Evolutionary conservation across 2,797 vertebrate genomes (phyloP).

Genomic region (Squalus acanthias): DNA sequence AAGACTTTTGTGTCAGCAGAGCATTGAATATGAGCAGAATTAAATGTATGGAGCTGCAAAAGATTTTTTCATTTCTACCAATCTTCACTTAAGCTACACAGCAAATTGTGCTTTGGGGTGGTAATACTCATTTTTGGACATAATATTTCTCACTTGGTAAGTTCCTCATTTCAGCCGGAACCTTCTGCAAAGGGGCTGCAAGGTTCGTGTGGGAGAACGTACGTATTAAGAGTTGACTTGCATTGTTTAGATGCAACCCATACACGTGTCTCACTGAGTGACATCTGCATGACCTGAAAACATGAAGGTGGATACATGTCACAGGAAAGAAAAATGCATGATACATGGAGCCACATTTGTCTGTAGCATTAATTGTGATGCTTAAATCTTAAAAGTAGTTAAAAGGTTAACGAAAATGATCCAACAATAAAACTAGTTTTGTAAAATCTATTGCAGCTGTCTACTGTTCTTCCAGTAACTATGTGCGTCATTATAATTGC

Average conservation of each 20-base stretch:
- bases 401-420: background rate
- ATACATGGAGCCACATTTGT: background rate
- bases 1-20: background rate
- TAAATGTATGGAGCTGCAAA: background rate
- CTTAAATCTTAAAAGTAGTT: background rate
- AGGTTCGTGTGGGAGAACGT: background rate
- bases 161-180: background rate
- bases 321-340: background rate
- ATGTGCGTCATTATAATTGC: background rate
- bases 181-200: background rate
- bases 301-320: background rate
- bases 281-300: background rate
- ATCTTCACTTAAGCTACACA: background rate
- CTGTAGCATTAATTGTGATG: background rate
- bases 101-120: background rate
- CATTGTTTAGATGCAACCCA: background rate
- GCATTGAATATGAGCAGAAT: slow-evolving; percentile 2
- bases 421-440: background rate
- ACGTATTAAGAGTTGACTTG: background rate
- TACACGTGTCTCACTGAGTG: background rate
- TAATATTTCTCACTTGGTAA: slow-evolving; percentile 1
- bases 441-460: background rate
- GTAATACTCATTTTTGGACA: background rate
- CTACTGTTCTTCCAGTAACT: background rate
- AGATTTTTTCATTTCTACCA: background rate